Percentiles rank a stretch among this genome's conserved stretches.
Evolutionary conservation across 2,797 vertebrate genomes (phyloP).

Genomic region (Propithecus deckenii): DNA sequence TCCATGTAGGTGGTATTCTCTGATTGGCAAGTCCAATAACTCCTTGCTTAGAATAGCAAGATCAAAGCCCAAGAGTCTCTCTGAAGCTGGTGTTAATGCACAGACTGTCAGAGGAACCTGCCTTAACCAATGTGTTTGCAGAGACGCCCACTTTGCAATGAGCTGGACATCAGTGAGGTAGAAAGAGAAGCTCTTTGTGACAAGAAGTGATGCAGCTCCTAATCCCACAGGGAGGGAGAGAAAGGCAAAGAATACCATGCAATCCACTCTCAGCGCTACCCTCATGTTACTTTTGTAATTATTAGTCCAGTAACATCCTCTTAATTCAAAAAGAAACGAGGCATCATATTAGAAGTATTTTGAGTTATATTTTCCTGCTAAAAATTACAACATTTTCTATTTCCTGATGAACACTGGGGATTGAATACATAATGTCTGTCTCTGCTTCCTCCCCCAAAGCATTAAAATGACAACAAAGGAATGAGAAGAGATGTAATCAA

Average conservation of each 20-base stretch:
- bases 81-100: background rate
- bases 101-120: background rate
- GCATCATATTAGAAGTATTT: background rate
- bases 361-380: background rate
- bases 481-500: background rate
- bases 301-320: background rate
- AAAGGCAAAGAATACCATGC: background rate
- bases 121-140: background rate
- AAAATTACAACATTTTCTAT: background rate
- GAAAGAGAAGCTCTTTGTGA: background rate
- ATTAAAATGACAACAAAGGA: background rate
- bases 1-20: background rate
- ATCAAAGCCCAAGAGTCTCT: background rate
- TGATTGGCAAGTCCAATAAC: background rate
- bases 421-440: background rate
- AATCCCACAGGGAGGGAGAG: background rate
- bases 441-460: background rate
- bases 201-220: background rate
- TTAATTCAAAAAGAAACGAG: background rate
- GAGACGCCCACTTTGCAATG: background rate
- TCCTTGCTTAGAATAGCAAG: background rate
- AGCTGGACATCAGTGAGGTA: background rate
- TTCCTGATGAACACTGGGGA: background rate
- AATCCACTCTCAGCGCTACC: background rate
- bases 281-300: background rate